Conservation (phyloP, 2,797 vertebrate genomes). For the Anguilla anguilla region DNA sequence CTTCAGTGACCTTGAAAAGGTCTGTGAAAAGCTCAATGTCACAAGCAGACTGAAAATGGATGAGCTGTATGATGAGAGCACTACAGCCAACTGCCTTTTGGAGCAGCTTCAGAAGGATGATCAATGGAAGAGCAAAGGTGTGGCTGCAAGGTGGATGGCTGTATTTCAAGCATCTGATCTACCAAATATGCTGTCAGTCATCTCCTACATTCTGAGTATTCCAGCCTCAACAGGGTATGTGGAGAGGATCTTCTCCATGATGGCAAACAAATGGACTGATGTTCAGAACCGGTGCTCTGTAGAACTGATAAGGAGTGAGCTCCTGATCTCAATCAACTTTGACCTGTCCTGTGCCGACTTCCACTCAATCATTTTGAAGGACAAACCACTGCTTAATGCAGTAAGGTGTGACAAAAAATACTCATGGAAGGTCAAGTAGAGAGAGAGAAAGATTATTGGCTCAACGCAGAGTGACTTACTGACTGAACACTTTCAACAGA, state of each 20-base stretch:
- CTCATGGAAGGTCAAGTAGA: too few species aligned
- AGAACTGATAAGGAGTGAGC: neutral
- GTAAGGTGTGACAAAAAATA: too few species aligned
- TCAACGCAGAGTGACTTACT: too few species aligned
- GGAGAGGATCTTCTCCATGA: slow-evolving; percentile 23
- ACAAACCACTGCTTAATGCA: slow-evolving; percentile 4
- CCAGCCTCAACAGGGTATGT: neutral
- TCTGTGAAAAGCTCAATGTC: slow-evolving; percentile 5
- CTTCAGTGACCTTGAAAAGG: slow-evolving; percentile 27
- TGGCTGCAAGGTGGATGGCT: slow-evolving; percentile 28
- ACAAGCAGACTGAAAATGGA: slow-evolving; percentile 21
- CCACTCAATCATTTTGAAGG: slow-evolving; percentile 31
- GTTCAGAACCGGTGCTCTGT: neutral
- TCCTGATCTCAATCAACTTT: slow-evolving; percentile 32
- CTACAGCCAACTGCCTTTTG: slow-evolving; percentile 20
- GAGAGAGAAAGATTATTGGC: too few species aligned
- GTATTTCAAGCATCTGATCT: slow-evolving; percentile 19
- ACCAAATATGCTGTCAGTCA: slow-evolving; percentile 21
- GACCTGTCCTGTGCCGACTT: slow-evolving; percentile 34
- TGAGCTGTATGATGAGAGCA: slow-evolving; percentile 19
- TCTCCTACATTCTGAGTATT: neutral
- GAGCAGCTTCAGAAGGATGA: neutral
- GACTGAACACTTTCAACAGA: too few species aligned
- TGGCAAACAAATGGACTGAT: slow-evolving; percentile 21
- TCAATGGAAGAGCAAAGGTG: slow-evolving; percentile 12